Evolutionary conservation across 2,113 vertebrate species (phyloP), one percentile per base, ranked within the genome.

Genomic region (Siphamia tubifer): DNA sequence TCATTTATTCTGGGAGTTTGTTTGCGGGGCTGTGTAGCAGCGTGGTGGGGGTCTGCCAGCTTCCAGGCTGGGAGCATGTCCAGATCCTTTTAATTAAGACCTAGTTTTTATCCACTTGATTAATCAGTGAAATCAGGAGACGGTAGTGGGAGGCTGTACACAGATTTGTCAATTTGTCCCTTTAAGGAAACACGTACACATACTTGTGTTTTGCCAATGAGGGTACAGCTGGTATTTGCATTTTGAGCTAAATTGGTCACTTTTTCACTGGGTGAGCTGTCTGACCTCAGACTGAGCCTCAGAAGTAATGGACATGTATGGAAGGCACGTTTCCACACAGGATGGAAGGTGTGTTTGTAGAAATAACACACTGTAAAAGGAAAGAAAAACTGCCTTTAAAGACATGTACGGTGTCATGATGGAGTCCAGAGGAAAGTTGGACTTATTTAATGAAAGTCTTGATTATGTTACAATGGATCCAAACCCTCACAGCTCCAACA

Each of bases 11-110:
- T 62, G 48, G 40, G 74, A 74, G 72, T 84, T 84, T 88, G 77
- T 83, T 89, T 87, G 78, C 47, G 36, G 38, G 72, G 52, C 74
- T 64, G 74, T 16, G 44, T 67, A 69, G 69, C 70, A 16, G 70
- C 81, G 39, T 73, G 56, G 86, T 79, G 77, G 84, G 86, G 84
- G 82, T 86, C 79, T 83, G 79, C 84, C 82, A 76, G 77, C 84
- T 81, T 82, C 72, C 62, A 79, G 62, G 81, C 82, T 63, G 77
- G 87, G 87, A 90, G 81, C 85, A 80, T 28, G 58, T 88, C 88
- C 88, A 87, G 66, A 84, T 81, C 77, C 80, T 83, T 91, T 91
- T 89, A 92, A 91, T 92, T 89, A 89, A 87, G 88, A 84, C 86
- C 82, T 78, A 83, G 68, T 86, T 91, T 88, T 88, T 86, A 83